Evolutionary conservation across 2,113 vertebrate genomes (phyloP).

Genomic region (Atrichornis clamosus): DNA sequence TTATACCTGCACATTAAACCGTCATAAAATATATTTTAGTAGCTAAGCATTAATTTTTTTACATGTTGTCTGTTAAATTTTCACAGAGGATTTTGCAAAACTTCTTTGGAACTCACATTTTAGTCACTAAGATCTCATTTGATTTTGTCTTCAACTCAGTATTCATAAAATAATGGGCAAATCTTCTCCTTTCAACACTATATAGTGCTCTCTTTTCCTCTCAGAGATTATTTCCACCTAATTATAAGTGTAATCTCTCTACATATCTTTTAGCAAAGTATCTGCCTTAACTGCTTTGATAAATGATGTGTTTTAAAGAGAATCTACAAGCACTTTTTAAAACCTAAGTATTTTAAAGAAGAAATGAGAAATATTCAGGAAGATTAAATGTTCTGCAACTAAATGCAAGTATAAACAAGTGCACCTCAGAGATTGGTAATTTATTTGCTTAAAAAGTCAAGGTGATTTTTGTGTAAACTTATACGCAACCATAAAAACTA

Average conservation of each 20-base stretch:
- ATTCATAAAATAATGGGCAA: not conserved
- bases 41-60: not conserved
- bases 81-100: not conserved
- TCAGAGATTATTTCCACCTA: not conserved
- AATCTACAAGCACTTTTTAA: not conserved
- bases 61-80: not conserved
- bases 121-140: not conserved
- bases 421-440: not conserved
- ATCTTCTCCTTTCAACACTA: not conserved
- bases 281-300: not conserved
- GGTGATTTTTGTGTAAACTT: not conserved
- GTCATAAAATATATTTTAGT: not conserved
- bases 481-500: not conserved
- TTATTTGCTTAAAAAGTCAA: not conserved
- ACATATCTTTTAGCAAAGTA: not conserved
- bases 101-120: not conserved
- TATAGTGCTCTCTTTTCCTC: not conserved
- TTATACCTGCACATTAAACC: not conserved
- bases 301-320: not conserved
- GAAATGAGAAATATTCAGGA: not conserved
- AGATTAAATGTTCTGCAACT: not conserved
- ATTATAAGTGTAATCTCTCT: constrained; percentile 4
- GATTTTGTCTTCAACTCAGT: not conserved
- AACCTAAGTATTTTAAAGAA: not conserved
- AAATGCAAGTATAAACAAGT: not conserved